A percentile compares a stretch with the other conserved stretches of the same genome.
Evolutionary conservation across 2,888 invertebrate species (phyloP).

Genomic region (Falcaria lacertinaria): DNA sequence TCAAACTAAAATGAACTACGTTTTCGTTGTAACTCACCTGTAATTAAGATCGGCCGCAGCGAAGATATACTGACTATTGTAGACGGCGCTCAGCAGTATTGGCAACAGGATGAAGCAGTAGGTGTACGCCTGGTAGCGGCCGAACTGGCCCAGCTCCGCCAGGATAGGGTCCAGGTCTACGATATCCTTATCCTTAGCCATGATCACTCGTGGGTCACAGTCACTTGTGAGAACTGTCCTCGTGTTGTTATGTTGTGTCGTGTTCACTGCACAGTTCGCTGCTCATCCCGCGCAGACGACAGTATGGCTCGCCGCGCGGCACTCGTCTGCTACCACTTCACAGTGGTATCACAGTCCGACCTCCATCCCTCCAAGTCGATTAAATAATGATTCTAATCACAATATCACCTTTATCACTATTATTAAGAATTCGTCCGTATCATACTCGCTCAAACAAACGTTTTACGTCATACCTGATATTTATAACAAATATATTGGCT

Average conservation of each 20-base stretch:
- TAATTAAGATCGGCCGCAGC: conserved; percentile 63
- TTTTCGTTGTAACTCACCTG: too few relatives aligned
- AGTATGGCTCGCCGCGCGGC: neutral
- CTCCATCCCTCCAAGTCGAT: neutral
- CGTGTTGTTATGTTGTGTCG: too few relatives aligned
- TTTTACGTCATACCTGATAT: too few relatives aligned
- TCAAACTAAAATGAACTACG: too few relatives aligned
- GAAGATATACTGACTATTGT: conserved; percentile 74
- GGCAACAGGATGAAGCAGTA: conserved; percentile 64
- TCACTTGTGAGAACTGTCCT: neutral
- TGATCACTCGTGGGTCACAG: conserved; percentile 6
- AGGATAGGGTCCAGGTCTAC: conserved; percentile 57
- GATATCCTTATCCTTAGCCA: conserved; percentile 19
- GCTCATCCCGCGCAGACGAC: neutral
- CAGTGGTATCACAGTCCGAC: neutral
- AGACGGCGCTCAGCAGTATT: conserved; percentile 62
- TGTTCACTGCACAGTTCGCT: neutral
- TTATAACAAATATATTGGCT: too few relatives aligned
- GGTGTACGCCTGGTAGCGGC: conserved; percentile 60
- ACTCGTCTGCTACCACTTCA: neutral
- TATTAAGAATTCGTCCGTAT: too few relatives aligned
- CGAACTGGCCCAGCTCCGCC: conserved; percentile 60
- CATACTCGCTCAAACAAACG: too few relatives aligned
- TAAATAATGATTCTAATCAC: neutral
- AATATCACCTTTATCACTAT: neutral